Percentiles rank a stretch among this genome's conserved stretches.
Conservation (phyloP, 2,888 invertebrate species). For the Heteromurus nitidus region DNA sequence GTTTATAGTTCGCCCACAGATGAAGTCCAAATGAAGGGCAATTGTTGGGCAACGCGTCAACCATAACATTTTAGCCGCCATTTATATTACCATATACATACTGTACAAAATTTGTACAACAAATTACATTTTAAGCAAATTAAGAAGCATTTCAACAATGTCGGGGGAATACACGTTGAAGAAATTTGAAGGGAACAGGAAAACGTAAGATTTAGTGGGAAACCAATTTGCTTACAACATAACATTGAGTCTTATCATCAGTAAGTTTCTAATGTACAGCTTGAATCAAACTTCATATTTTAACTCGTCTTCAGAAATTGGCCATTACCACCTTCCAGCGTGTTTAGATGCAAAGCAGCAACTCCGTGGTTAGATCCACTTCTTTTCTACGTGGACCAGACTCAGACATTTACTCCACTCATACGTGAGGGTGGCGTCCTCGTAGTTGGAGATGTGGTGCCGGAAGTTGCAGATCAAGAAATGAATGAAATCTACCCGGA, state of each 20-base stretch:
- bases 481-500: background rate
- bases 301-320: conserved; percentile 20
- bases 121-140: no score
- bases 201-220: conserved; percentile 22
- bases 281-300: background rate
- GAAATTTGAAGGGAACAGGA: conserved; percentile 18
- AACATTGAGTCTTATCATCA: background rate
- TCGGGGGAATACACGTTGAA: background rate
- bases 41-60: no score
- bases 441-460: conserved; percentile 13
- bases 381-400: conserved; percentile 23
- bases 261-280: background rate
- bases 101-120: no score
- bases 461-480: conserved; percentile 1
- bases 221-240: background rate
- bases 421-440: background rate
- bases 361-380: conserved; percentile 49
- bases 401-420: background rate
- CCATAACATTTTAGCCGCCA: no score
- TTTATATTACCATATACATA: no score
- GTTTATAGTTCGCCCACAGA: no score
- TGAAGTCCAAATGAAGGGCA: no score
- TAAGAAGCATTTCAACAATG: background rate
- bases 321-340: conserved; percentile 54
- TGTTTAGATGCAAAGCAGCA: conserved; percentile 40